A percentile compares a stretch with the other conserved stretches of the same genome.
Conservation (phyloP, 1,140 invertebrate species). For the Drosophila navojoa region DNA sequence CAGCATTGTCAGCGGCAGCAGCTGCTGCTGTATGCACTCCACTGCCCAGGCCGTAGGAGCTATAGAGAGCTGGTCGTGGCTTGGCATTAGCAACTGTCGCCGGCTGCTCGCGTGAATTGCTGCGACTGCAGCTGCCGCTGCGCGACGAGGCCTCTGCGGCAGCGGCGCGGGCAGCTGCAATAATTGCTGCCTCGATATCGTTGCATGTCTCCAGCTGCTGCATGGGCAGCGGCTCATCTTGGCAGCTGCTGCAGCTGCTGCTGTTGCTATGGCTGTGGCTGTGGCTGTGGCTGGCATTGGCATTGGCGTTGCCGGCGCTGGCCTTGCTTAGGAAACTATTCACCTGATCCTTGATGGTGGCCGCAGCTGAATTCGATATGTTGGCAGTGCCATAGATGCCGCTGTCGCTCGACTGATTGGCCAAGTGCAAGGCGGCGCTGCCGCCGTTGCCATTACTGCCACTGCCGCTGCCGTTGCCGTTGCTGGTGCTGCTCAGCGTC, state of each 20-base stretch:
- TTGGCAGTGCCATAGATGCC: constrained; percentile 64
- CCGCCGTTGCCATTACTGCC: not conserved
- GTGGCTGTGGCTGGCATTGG: constrained; percentile 31
- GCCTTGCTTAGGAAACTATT: constrained; percentile 67
- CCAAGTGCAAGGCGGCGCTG: constrained; percentile 34
- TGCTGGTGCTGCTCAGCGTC: constrained; percentile 33
- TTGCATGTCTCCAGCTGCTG: constrained; percentile 80
- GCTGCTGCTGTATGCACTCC: constrained; percentile 4
- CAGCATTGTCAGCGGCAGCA: constrained; percentile 7
- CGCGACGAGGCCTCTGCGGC: constrained; percentile 38
- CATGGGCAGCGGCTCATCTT: constrained; percentile 47
- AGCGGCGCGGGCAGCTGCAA: constrained; percentile 74
- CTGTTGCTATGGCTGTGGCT: constrained; percentile 51
- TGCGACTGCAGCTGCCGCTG: constrained; percentile 58
- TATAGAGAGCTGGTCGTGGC: constrained; percentile 40
- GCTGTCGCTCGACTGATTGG: constrained; percentile 73
- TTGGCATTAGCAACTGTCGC: constrained; percentile 13
- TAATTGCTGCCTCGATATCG: constrained; percentile 79
- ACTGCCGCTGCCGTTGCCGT: not conserved
- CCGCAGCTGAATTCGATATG: constrained; percentile 27
- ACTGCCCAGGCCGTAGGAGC: constrained; percentile 24
- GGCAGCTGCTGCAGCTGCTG: constrained; percentile 44
- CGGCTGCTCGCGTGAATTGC: constrained; percentile 66
- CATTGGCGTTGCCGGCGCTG: constrained; percentile 15
- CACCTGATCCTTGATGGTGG: constrained; percentile 59